Conservation (phyloP, 2,888 invertebrate genomes). For the Tryphoninae sp. region DNA sequence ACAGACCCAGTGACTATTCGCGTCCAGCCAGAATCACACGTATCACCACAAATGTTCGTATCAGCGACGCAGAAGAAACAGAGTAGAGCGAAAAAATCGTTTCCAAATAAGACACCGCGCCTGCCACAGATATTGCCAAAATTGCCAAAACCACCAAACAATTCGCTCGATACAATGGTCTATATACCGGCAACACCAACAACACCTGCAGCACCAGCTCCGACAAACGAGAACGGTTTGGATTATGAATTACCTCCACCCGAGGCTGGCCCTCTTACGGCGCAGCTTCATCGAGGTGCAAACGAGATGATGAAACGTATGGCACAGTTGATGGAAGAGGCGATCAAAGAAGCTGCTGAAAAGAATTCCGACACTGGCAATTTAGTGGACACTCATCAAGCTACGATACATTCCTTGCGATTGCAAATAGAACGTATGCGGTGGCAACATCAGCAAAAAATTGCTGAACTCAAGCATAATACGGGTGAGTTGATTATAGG, state of each 20-base stretch:
- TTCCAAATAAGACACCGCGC: constrained; percentile 75
- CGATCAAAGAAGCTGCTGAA: constrained; percentile 72
- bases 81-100: constrained; percentile 80
- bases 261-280: constrained; percentile 77
- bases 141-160: constrained; percentile 58
- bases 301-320: constrained; percentile 75
- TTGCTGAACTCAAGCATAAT: constrained; percentile 88
- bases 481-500: constrained; percentile 82
- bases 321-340: constrained; percentile 78
- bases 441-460: constrained; percentile 89
- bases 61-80: constrained; percentile 65
- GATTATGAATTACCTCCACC: constrained; percentile 75
- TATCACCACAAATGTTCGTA: constrained; percentile 34
- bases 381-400: constrained; percentile 81
- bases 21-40: constrained; percentile 40
- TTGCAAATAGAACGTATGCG: constrained; percentile 87
- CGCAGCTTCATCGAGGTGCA: constrained; percentile 73
- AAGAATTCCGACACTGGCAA: constrained; percentile 57
- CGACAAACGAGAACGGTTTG: constrained; percentile 54
- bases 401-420: constrained; percentile 84
- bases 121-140: constrained; percentile 64
- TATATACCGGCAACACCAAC: constrained; percentile 63
- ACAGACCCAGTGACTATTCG: constrained; percentile 28
- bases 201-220: constrained; percentile 54
- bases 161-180: constrained; percentile 67